These are phyloP conservation scores for Drosophila eugracilis DNA, from an alignment of 1,140 invertebrate species.

Conservation along the genomic window DNA sequence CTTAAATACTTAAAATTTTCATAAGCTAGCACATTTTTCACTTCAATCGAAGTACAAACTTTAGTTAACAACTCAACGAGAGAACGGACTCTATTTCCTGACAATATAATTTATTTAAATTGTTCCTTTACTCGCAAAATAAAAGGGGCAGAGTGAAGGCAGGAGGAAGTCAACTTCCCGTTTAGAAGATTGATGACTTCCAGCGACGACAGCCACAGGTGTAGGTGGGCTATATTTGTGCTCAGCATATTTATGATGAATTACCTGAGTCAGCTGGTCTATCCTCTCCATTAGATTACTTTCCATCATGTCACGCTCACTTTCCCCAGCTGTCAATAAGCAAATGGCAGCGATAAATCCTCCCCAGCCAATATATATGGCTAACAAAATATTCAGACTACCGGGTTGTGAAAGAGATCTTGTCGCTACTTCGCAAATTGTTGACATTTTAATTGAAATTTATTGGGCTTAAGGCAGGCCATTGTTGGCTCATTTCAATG, in stretches of 20 bases:
- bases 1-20: neutral
- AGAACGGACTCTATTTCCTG: neutral
- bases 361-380: neutral
- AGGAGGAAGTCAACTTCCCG: conserved; percentile 37
- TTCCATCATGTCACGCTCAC: conserved; percentile 62
- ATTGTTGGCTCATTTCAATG: conserved; percentile 16
- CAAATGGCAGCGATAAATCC: conserved; percentile 75
- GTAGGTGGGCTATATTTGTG: conserved; percentile 22
- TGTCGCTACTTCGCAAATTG: conserved; percentile 41
- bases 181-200: conserved; percentile 55
- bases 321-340: conserved; percentile 75
- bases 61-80: conserved; percentile 9
- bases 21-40: conserved; percentile 1
- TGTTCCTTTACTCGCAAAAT: neutral
- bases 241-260: conserved; percentile 69
- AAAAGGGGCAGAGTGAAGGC: too few relatives aligned
- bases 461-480: conserved; percentile 25
- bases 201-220: conserved; percentile 47
- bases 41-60: neutral
- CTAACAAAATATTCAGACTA: conserved; percentile 24
- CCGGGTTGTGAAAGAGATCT: conserved; percentile 42
- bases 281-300: conserved; percentile 59
- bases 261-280: conserved; percentile 56
- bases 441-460: conserved; percentile 73
- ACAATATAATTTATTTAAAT: conserved; percentile 37